These are phyloP conservation scores for Semnornis frantzii DNA, from an alignment of 2,113 vertebrate genomes.

Conservation along the genomic window DNA sequence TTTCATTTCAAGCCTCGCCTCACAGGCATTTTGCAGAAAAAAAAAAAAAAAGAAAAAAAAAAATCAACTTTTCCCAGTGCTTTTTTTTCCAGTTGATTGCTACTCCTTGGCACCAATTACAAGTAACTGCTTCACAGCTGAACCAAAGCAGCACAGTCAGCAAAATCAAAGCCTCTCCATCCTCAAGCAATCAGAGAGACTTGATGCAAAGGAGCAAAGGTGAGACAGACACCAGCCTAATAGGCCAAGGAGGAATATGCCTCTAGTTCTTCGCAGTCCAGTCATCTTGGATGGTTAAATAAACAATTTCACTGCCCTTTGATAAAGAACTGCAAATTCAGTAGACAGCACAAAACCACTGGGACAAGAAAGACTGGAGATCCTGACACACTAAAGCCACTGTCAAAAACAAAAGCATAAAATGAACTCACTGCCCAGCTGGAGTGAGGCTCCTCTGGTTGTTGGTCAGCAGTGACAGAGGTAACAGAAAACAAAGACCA, in stretches of 20 bases:
- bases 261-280: not conserved
- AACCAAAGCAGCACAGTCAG: conserved; percentile 30
- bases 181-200: conserved; percentile 40
- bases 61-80: not conserved
- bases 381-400: not conserved
- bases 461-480: not conserved
- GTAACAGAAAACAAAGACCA: not conserved
- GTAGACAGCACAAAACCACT: not conserved
- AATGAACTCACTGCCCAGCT: not conserved
- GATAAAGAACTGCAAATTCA: conserved; percentile 5
- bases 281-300: conserved; percentile 2
- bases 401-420: not conserved
- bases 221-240: conserved; percentile 35
- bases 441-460: not conserved
- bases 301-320: conserved; percentile 22
- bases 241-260: conserved; percentile 38
- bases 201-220: conserved; percentile 35
- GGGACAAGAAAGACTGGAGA: not conserved
- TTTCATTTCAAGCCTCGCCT: conserved; percentile 53
- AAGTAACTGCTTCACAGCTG: conserved; percentile 54
- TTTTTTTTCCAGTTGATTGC: conserved; percentile 42
- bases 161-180: conserved; percentile 18
- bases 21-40: not conserved
- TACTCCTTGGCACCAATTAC: conserved; percentile 51
- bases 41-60: not conserved